Evolutionary conservation across 2,797 vertebrate genomes (phyloP).

Genomic region (Malacoctenus gilli): DNA sequence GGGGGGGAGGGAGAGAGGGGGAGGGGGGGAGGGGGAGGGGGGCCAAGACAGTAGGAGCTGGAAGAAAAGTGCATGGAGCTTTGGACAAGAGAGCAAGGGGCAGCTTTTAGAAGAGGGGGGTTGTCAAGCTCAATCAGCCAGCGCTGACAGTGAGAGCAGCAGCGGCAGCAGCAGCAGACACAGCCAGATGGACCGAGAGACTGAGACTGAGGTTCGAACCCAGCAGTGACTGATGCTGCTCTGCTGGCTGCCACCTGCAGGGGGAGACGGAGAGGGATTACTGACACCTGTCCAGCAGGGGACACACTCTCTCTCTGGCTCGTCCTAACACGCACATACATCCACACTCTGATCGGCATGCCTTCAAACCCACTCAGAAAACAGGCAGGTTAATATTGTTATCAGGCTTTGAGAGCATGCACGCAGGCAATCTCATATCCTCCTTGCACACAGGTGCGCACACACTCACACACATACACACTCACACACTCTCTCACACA

Average conservation of each 20-base stretch:
- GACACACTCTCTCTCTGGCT: constrained; percentile 40
- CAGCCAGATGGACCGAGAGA: constrained; percentile 54
- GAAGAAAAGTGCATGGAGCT: constrained; percentile 72
- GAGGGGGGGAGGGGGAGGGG: constrained; percentile 40
- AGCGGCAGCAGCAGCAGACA: constrained; percentile 77
- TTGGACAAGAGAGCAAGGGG: constrained; percentile 58
- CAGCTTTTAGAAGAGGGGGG: constrained; percentile 66
- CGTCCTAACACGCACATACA: constrained; percentile 28
- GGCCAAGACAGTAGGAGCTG: constrained; percentile 74
- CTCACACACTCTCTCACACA: constrained; percentile 26
- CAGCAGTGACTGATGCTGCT: constrained; percentile 76
- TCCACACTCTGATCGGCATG: constrained; percentile 59
- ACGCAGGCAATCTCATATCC: constrained; percentile 73
- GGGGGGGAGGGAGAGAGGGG: constrained; percentile 40
- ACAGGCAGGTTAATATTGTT: constrained; percentile 76
- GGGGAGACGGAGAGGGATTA: constrained; percentile 69
- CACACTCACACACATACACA: constrained; percentile 13
- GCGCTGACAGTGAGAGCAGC: constrained; percentile 69
- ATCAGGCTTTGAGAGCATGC: constrained; percentile 81
- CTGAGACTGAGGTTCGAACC: constrained; percentile 45
- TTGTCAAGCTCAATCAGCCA: constrained; percentile 77
- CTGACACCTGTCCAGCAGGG: constrained; percentile 68
- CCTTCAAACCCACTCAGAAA: constrained; percentile 60
- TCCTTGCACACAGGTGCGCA: constrained; percentile 23
- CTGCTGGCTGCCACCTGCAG: constrained; percentile 78